Percentiles rank a stretch among this genome's conserved stretches.
phyloP scores from a whole-genome alignment of 2,888 invertebrate genomes.

The Argynnis bischoffii region DNA sequence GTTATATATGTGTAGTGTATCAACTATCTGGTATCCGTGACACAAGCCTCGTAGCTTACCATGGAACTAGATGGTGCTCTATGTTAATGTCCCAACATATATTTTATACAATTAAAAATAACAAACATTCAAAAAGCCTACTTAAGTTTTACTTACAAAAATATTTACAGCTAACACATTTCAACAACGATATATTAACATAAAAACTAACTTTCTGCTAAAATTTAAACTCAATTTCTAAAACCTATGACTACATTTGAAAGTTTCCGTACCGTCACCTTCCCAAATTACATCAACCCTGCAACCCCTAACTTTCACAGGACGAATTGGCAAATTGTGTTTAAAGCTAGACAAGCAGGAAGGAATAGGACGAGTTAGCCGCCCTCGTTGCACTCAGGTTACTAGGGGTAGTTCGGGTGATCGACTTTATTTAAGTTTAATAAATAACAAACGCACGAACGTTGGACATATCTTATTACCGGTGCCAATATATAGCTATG shows the following conservation, averaged over 20 bases:
- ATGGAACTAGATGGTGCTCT: too few relatives aligned
- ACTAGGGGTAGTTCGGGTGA: neutral
- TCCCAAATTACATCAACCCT: conserved; percentile 15
- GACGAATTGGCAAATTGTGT: conserved; percentile 18
- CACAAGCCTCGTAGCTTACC: too few relatives aligned
- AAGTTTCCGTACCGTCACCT: conserved; percentile 14
- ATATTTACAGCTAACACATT: neutral
- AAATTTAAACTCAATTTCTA: conserved; percentile 2
- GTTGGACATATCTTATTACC: too few relatives aligned
- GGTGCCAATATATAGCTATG: too few relatives aligned
- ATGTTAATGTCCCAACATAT: too few relatives aligned
- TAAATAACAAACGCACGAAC: too few relatives aligned
- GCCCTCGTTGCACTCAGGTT: neutral
- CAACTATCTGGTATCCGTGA: too few relatives aligned
- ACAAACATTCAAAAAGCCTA: neutral
- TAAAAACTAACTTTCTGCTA: neutral
- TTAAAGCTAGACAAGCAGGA: conserved; percentile 7
- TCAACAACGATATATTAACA: conserved; percentile 6
- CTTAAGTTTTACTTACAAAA: neutral
- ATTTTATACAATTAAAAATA: neutral
- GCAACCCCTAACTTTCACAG: conserved; percentile 16
- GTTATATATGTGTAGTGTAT: too few relatives aligned
- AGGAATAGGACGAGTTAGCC: neutral
- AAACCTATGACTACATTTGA: conserved; percentile 4
- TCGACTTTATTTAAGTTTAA: too few relatives aligned